Evolutionary conservation across 2,888 invertebrate species (phyloP).

Genomic region (Trilocha varians): DNA sequence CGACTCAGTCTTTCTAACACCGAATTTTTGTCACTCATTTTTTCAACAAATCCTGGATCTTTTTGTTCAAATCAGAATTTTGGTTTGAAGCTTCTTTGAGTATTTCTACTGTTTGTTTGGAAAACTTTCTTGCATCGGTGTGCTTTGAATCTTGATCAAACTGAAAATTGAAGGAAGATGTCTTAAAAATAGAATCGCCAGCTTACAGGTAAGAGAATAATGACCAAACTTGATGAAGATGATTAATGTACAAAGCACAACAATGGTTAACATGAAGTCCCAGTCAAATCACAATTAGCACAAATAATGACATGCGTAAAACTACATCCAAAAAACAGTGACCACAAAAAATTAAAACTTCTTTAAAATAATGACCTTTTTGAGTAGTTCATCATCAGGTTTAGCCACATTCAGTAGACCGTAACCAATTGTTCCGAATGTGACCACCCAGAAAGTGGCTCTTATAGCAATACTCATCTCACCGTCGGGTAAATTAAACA

Average conservation of each 20-base stretch:
- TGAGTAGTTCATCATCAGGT: conserved; percentile 69
- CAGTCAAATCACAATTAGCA: not conserved
- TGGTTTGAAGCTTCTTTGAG: conserved; percentile 63
- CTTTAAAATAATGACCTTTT: conserved; percentile 57
- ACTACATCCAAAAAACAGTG: conserved; percentile 12
- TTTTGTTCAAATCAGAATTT: conserved; percentile 55
- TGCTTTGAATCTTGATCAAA: conserved; percentile 41
- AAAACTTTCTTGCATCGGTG: conserved; percentile 44
- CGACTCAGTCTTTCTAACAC: conserved; percentile 63
- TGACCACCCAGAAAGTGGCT: conserved; percentile 73
- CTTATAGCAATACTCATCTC: conserved; percentile 66
- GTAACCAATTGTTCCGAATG: conserved; percentile 75
- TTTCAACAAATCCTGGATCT: conserved; percentile 60
- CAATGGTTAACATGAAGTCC: not conserved
- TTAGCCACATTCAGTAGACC: conserved; percentile 70
- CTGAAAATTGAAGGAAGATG: too few species aligned
- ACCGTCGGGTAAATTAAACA: conserved; percentile 22
- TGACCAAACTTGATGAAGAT: conserved; percentile 43
- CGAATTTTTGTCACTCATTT: conserved; percentile 59
- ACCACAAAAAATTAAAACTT: conserved; percentile 18
- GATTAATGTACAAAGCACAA: not conserved
- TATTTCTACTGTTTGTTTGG: conserved; percentile 39
- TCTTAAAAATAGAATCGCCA: too few species aligned
- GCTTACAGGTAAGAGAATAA: not conserved
- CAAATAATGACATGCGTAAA: not conserved